Evolutionary conservation across 2,888 invertebrate genomes (phyloP).

Genomic region (Drosophila colorata): DNA sequence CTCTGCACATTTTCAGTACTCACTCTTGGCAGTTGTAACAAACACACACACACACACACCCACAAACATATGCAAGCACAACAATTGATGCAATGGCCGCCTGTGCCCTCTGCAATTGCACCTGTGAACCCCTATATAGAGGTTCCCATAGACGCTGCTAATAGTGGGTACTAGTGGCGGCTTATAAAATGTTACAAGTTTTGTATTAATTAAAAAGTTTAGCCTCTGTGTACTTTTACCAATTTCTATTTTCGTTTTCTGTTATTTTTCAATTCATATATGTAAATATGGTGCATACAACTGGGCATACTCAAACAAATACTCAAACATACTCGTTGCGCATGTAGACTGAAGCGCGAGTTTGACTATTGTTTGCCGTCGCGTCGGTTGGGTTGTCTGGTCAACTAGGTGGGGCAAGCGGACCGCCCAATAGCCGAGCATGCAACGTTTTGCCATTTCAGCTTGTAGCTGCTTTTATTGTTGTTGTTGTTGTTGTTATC

Average conservation of each 20-base stretch:
- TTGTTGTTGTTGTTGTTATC: constrained; percentile 14
- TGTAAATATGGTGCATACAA: constrained; percentile 30
- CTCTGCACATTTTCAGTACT: constrained; percentile 10
- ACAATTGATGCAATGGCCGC: constrained; percentile 17
- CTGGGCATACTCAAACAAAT: constrained; percentile 6
- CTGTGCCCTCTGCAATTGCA: background rate
- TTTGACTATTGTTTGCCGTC: constrained; percentile 66
- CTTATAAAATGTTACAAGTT: constrained; percentile 83
- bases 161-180: constrained; percentile 58
- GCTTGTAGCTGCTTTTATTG: constrained; percentile 50
- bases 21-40: no score
- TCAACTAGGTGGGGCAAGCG: constrained; percentile 36
- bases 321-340: constrained; percentile 8
- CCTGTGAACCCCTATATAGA: constrained; percentile 1
- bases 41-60: no score
- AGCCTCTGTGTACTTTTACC: constrained; percentile 64
- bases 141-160: constrained; percentile 36
- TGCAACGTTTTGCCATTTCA: constrained; percentile 76
- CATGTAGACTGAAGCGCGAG: constrained; percentile 44
- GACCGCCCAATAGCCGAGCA: constrained; percentile 68
- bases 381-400: constrained; percentile 16
- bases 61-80: background rate
- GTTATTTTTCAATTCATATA: constrained; percentile 49
- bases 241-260: constrained; percentile 52
- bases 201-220: constrained; percentile 84